Percentiles rank a stretch among this genome's conserved stretches.
These are phyloP conservation scores for Microchrysa polita DNA, from an alignment of 2,888 invertebrate species.

Conservation along the genomic window DNA sequence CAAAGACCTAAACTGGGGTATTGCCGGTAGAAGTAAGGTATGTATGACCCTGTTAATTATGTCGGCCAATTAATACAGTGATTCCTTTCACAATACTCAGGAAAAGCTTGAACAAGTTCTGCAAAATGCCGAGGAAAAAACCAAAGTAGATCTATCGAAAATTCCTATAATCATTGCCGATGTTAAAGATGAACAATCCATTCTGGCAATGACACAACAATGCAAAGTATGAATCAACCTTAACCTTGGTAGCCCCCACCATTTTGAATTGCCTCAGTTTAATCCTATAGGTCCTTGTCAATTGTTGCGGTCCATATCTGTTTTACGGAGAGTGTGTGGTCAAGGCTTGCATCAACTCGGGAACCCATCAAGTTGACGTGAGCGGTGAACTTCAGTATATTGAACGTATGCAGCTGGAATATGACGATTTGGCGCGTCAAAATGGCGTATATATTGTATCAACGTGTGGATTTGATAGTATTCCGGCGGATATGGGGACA, in stretches of 20 bases:
- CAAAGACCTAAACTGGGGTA: constrained; percentile 79
- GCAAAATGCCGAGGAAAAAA: constrained; percentile 65
- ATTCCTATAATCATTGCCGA: constrained; percentile 82
- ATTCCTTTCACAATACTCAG: too few species aligned
- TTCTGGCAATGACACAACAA: constrained; percentile 82
- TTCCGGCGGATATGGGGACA: constrained; percentile 90
- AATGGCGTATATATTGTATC: constrained; percentile 88
- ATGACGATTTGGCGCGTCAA: constrained; percentile 77
- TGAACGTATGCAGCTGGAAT: constrained; percentile 85
- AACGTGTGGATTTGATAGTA: constrained; percentile 93
- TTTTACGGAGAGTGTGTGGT: constrained; percentile 92
- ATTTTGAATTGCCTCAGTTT: not conserved
- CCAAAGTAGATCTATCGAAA: constrained; percentile 67
- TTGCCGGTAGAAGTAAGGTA: constrained; percentile 79
- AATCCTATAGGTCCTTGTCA: constrained; percentile 72
- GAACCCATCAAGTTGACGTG: constrained; percentile 90
- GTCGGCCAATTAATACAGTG: too few species aligned
- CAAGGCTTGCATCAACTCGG: constrained; percentile 82
- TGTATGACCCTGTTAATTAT: too few species aligned
- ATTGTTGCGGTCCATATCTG: constrained; percentile 91
- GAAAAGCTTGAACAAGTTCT: constrained; percentile 66
- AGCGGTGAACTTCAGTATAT: constrained; percentile 92
- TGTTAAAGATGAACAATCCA: constrained; percentile 75
- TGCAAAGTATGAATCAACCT: constrained; percentile 66
- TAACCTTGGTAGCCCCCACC: not conserved